Evolutionary conservation across 2,888 invertebrate species (phyloP), one percentile per base, ranked within the genome.

Genomic region (Morpho achilles): DNA sequence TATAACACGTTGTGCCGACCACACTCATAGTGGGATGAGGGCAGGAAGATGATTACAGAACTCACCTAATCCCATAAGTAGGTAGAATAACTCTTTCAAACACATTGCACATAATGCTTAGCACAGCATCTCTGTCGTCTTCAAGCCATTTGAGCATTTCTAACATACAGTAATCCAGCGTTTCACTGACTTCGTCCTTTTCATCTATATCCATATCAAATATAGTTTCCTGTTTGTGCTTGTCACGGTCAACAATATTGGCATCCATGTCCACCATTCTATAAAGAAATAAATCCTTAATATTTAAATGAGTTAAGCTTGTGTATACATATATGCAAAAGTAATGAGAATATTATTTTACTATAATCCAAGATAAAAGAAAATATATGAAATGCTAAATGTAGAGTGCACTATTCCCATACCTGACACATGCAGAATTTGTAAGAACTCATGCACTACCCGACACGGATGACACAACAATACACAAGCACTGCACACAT

Each of bases 31-130:
- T n/a, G n/a, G n/a, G n/a, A n/a, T n/a, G n/a, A n/a, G n/a, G n/a
- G n/a, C n/a, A n/a, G n/a, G n/a, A n/a, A n/a, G n/a, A n/a, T 16
- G 16, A 16, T 16, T 16, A 16, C 16, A 16, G 16, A 55, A 50
- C 71, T 71, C 63, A 91, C 91, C 82, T 83, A 44, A 95, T 95
- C 40, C 95, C 96, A 80, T 97, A 94, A 0, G 97, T 97, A 0
- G 96, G 95, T 60, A 98, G 82, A 65, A 98, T 93, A 44, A 96
- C 90, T 71, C 93, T 93, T 70, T 98, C 96, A 80, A 98, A 98
- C 3, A 94, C 92, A 62, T 86, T 87, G 61, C 96, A 85, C 53
- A 93, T 70, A 8, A 91, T 82, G 74, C 94, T 93, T 8, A 94
- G 87, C 48, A 90, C 91, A 0, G 92, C 92, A 79, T 93, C 91